Conservation (phyloP, 2,797 vertebrate species). For the Trichosurus vulpecula region DNA sequence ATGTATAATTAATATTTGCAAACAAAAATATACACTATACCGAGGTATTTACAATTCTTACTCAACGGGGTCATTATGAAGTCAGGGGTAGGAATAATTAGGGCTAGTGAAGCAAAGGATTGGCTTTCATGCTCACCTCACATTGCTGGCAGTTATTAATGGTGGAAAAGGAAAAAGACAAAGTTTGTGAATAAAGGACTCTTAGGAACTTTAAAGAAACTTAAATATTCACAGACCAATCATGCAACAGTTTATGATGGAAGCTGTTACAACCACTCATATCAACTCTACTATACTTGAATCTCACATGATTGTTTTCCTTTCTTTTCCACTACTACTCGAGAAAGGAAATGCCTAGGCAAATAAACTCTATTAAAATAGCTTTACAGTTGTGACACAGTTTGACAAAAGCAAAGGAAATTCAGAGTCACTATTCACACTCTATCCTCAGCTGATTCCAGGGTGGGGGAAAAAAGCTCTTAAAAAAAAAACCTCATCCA, state of each 20-base stretch:
- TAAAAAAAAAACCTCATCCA: constrained; percentile 8
- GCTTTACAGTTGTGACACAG: constrained; percentile 77
- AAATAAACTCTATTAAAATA: constrained; percentile 75
- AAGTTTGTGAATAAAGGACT: constrained; percentile 53
- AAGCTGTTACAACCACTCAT: constrained; percentile 58
- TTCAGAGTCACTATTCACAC: constrained; percentile 68
- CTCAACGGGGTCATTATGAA: constrained; percentile 67
- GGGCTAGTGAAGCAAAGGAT: constrained; percentile 56
- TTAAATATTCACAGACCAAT: constrained; percentile 68
- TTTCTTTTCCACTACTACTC: constrained; percentile 61
- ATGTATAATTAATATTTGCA: constrained; percentile 73
- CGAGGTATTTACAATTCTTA: constrained; percentile 74
- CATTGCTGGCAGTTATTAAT: constrained; percentile 55
- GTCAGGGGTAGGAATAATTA: constrained; percentile 34
- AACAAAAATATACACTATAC: constrained; percentile 60
- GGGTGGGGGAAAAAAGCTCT: constrained; percentile 69
- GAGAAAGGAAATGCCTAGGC: constrained; percentile 73
- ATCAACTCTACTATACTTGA: constrained; percentile 56
- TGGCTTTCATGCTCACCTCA: constrained; percentile 54
- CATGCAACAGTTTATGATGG: constrained; percentile 60
- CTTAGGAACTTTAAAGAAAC: constrained; percentile 64
- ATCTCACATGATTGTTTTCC: constrained; percentile 66
- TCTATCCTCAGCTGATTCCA: constrained; percentile 49
- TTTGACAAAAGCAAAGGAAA: constrained; percentile 69
- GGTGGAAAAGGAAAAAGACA: constrained; percentile 63